A percentile compares a stretch with the other conserved stretches of the same genome.
phyloP scores from a whole-genome alignment of 2,113 vertebrate species.

The Malaclemys terrapin region DNA sequence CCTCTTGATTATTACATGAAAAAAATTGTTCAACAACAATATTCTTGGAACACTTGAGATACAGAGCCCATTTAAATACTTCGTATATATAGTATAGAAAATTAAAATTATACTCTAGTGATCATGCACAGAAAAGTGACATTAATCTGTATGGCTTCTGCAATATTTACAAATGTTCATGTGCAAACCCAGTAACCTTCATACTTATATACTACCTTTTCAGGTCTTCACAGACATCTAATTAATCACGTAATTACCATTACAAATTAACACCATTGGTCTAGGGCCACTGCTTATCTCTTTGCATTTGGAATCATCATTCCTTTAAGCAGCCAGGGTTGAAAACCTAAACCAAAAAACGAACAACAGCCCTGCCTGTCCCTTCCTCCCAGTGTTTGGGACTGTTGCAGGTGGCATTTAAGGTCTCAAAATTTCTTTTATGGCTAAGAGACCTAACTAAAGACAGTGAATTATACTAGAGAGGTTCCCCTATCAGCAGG shows the following conservation, averaged over 20 bases:
- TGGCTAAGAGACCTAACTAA: not conserved
- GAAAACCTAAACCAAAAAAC: not conserved
- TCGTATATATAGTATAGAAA: not conserved
- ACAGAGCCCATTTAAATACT: not conserved
- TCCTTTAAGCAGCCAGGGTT: not conserved
- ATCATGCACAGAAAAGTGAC: not conserved
- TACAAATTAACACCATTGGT: not conserved
- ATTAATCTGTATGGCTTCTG: not conserved
- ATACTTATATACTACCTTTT: not conserved
- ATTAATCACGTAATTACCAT: not conserved
- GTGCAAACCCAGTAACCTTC: not conserved
- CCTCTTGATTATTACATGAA: not conserved
- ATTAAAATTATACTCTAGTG: not conserved
- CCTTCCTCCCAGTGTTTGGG: not conserved
- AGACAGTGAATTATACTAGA: not conserved
- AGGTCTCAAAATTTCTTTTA: not conserved
- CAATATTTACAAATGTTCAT: not conserved
- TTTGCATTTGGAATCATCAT: not conserved
- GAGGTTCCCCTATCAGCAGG: not conserved
- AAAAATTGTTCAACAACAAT: not conserved
- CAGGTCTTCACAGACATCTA: not conserved
- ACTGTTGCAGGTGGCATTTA: not conserved
- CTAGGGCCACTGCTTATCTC: not conserved
- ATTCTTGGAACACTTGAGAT: not conserved
- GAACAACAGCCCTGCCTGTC: not conserved